Evolutionary conservation across 2,888 invertebrate genomes (phyloP), one percentile per base, ranked within the genome.

Genomic region (Gastracanthus pulcherrimus): DNA sequence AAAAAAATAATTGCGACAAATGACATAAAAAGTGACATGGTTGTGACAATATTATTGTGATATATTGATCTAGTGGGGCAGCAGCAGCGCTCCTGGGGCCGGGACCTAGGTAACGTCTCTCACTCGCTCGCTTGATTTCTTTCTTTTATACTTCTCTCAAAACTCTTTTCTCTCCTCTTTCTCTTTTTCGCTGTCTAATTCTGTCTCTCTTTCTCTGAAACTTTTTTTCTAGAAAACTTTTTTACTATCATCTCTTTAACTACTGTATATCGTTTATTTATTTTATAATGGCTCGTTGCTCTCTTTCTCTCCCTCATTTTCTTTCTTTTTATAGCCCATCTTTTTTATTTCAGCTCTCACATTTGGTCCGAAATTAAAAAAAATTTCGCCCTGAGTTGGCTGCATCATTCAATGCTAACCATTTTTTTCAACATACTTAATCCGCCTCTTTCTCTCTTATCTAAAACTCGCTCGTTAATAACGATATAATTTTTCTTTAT

Each of bases 1-100:
- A 77, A 70, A 77, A 83, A 77, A 74, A 83, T 79, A 83, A 86
- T 82, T 85, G 86, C 84, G 84, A 86, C 79, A 83, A 86, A 86
- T 87, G 84, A 87, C 84, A n/a, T 76, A 70, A 85, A 85, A 87
- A 88, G 82, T 88, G 86, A 89, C 88, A 90, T 89, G 87, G 88
- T 89, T 90, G 88, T 90, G 90, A 91, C 89, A 87, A 90, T 87
- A 89, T 87, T 90, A 86, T 91, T 91, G 87, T 91, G 89, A 90
- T 91, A 91, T 90, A 90, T 83, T 91, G 90, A 91, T 93, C 92
- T 93, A 93, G 93, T 93, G 93, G 93, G 93, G 92, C 93, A 93
- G 91, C 93, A 93, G 92, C 93, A 93, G 90, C 93, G 93, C 92
- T 93, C 93, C 92, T 93, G 93, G 93, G 93, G 93, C 92, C 93